Conservation (phyloP, 1,140 invertebrate genomes). For the Nebria ingens region DNA sequence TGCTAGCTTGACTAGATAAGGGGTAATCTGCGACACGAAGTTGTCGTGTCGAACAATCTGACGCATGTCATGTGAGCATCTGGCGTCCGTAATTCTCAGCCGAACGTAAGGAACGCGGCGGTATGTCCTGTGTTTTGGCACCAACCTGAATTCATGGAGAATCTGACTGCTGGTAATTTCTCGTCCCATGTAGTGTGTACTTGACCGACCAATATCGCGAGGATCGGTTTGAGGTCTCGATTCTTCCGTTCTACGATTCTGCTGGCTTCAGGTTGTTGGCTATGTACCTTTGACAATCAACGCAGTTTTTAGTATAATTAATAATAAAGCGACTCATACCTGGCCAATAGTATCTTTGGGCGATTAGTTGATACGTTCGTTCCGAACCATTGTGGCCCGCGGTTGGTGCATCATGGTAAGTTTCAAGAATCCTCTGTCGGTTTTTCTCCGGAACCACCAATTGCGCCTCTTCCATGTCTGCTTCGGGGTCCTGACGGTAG, state of each 20-base stretch:
- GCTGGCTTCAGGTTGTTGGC: slow-evolving; percentile 21
- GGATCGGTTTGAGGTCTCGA: slow-evolving; percentile 32
- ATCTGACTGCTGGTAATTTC: slow-evolving; percentile 23
- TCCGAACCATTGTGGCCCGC: slow-evolving; percentile 22
- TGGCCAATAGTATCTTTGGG: slow-evolving; percentile 20
- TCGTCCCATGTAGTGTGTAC: slow-evolving; percentile 30
- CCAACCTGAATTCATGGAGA: slow-evolving; percentile 26
- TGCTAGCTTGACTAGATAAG: slow-evolving; percentile 18
- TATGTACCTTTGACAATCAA: slow-evolving; percentile 15
- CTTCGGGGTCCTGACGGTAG: slow-evolving; percentile 17
- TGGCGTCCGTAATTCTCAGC: slow-evolving; percentile 26
- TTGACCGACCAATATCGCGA: slow-evolving; percentile 28
- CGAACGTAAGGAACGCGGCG: slow-evolving; percentile 31
- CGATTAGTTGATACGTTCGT: slow-evolving; percentile 18
- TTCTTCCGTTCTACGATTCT: slow-evolving; percentile 35
- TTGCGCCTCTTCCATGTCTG: slow-evolving; percentile 8
- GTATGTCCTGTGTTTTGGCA: slow-evolving; percentile 25
- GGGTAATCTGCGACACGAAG: slow-evolving; percentile 27
- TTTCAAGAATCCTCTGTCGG: slow-evolving; percentile 13
- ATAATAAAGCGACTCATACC: slow-evolving; percentile 18
- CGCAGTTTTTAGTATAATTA: too few species aligned
- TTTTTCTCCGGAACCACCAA: slow-evolving; percentile 15
- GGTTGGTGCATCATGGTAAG: slow-evolving; percentile 19
- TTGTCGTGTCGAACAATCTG: slow-evolving; percentile 24
- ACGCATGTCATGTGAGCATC: slow-evolving; percentile 21